A percentile compares a stretch with the other conserved stretches of the same genome.
Conservation (phyloP, 2,113 vertebrate genomes). For the Anolis carolinensis region DNA sequence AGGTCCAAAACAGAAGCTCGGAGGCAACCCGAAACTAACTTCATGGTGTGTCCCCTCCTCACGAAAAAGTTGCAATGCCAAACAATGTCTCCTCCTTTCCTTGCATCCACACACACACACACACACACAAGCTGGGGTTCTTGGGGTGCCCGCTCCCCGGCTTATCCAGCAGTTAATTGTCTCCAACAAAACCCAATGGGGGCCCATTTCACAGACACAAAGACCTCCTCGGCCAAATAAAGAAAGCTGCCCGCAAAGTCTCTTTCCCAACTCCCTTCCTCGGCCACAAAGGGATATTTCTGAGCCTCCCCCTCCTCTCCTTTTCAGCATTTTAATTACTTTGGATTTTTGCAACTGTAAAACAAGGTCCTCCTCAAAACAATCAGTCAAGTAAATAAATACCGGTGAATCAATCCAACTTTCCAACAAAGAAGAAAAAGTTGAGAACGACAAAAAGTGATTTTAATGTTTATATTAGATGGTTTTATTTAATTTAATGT, state of each 20-base stretch:
- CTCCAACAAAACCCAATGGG: constrained; percentile 93
- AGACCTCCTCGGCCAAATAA: constrained; percentile 95
- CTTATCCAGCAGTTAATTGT: constrained; percentile 87
- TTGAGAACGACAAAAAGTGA: too few species aligned
- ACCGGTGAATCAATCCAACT: too few species aligned
- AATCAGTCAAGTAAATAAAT: constrained; percentile 23
- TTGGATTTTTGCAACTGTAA: constrained; percentile 77
- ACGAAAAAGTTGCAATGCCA: too few species aligned
- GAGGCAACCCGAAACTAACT: too few species aligned
- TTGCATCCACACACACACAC: too few species aligned
- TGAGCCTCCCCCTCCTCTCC: constrained; percentile 67
- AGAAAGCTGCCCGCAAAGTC: constrained; percentile 81
- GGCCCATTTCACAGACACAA: constrained; percentile 95
- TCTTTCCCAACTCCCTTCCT: constrained; percentile 69
- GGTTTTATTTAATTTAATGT: too few species aligned
- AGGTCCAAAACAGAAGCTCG: too few species aligned
- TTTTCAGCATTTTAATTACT: constrained; percentile 80
- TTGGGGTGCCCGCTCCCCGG: constrained; percentile 65
- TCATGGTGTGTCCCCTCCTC: too few species aligned
- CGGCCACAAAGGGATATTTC: constrained; percentile 49
- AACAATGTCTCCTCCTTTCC: too few species aligned
- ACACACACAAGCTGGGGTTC: too few species aligned
- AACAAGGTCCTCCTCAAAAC: constrained; percentile 53
- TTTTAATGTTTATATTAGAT: too few species aligned
- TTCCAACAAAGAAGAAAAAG: too few species aligned